Conservation (phyloP, 2,797 vertebrate genomes). For the Syngnathus acus region DNA sequence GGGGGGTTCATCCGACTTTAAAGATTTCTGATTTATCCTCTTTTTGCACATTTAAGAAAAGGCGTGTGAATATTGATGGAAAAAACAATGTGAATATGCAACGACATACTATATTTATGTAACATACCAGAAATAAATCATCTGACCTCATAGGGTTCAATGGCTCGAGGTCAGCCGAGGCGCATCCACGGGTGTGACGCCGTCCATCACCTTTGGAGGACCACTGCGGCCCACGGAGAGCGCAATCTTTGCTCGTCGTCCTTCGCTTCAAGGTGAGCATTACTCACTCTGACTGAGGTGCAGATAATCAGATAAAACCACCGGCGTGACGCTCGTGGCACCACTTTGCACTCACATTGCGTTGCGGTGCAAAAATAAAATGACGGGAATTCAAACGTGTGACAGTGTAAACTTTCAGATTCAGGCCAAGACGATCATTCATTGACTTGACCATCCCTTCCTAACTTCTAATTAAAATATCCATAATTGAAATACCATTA, state of each 20-base stretch:
- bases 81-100: neutral
- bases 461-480: slow-evolving; percentile 45
- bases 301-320: slow-evolving; percentile 11
- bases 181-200: slow-evolving; percentile 15
- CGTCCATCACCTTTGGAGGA: slow-evolving; percentile 31
- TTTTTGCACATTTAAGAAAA: neutral
- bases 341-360: neutral
- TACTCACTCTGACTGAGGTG: slow-evolving; percentile 20
- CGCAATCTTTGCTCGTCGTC: slow-evolving; percentile 24
- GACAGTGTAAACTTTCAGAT: neutral
- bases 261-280: slow-evolving; percentile 46
- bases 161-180: slow-evolving; percentile 28
- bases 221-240: slow-evolving; percentile 18
- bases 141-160: neutral
- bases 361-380: neutral
- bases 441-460: neutral
- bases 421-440: neutral
- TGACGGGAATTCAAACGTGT: too few relatives aligned
- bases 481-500: slow-evolving; percentile 54
- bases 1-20: neutral
- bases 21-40: neutral
- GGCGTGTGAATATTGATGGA: neutral
- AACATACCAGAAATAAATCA: neutral
- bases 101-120: neutral
- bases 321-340: neutral